These are phyloP conservation scores for Bombus impatiens DNA, from an alignment of 1,140 invertebrate species.

Conservation along the genomic window DNA sequence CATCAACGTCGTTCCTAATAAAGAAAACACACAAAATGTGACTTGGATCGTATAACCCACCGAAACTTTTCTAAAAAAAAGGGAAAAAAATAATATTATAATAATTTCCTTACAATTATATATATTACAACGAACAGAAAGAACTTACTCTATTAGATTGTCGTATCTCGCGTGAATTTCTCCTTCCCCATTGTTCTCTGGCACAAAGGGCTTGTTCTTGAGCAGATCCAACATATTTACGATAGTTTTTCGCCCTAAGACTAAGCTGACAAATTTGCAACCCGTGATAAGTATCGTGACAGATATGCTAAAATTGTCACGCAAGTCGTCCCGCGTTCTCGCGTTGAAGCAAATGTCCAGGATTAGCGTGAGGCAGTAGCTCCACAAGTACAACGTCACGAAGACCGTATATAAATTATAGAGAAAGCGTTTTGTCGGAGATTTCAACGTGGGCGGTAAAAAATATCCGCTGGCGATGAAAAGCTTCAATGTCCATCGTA, in stretches of 20 bases:
- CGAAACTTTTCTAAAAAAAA: background rate
- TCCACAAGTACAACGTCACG: background rate
- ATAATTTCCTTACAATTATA: background rate
- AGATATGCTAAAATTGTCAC: slow-evolving; percentile 57
- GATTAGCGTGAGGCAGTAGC: background rate
- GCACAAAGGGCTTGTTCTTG: slow-evolving; percentile 31
- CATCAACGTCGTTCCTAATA: background rate
- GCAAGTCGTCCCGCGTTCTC: slow-evolving; percentile 38
- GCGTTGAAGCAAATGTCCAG: background rate
- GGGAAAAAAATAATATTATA: no score
- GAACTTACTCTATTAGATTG: slow-evolving; percentile 43
- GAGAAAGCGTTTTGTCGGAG: background rate
- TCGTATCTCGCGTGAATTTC: slow-evolving; percentile 53
- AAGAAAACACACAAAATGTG: background rate
- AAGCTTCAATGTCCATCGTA: background rate
- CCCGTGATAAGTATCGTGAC: slow-evolving; percentile 42
- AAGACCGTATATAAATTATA: background rate
- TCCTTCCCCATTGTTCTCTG: slow-evolving; percentile 39
- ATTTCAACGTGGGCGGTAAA: background rate
- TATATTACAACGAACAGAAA: background rate
- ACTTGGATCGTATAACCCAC: background rate
- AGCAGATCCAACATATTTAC: slow-evolving; percentile 37
- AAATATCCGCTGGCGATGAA: background rate
- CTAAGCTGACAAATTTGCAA: slow-evolving; percentile 49
- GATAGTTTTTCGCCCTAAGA: slow-evolving; percentile 37